Percentiles rank a stretch among this genome's conserved stretches.
phyloP scores from a whole-genome alignment of 2,888 invertebrate genomes.

The Nasonovia ribisnigri region DNA sequence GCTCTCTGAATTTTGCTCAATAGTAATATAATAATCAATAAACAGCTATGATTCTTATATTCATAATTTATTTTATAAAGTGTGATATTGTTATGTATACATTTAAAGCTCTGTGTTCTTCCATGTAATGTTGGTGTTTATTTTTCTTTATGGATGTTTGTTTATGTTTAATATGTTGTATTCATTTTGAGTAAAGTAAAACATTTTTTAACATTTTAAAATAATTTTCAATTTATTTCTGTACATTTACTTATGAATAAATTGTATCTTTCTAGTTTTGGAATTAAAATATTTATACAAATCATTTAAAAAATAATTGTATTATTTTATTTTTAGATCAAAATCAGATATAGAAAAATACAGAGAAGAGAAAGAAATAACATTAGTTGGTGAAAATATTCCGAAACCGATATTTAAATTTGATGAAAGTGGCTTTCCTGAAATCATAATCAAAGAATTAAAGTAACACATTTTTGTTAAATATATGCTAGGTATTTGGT shows the following conservation, averaged over 20 bases:
- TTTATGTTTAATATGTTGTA: not conserved
- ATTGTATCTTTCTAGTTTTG: too few relatives aligned
- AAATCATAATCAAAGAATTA: constrained; percentile 77
- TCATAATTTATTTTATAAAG: too few relatives aligned
- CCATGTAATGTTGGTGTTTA: not conserved
- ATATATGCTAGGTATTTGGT: constrained; percentile 1
- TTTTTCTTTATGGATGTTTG: not conserved
- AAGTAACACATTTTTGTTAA: constrained; percentile 54
- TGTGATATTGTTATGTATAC: too few relatives aligned
- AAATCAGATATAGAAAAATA: constrained; percentile 81
- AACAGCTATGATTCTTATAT: not conserved
- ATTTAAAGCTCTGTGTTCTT: not conserved
- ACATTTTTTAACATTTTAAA: not conserved
- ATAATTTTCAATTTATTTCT: not conserved
- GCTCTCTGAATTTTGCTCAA: not conserved
- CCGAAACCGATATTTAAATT: constrained; percentile 92
- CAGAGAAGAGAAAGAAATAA: constrained; percentile 85
- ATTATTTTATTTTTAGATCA: constrained; percentile 71
- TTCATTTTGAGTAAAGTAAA: not conserved
- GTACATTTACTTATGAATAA: not conserved
- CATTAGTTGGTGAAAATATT: constrained; percentile 85
- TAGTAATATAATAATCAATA: not conserved
- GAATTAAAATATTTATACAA: not conserved
- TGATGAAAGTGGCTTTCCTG: constrained; percentile 88
- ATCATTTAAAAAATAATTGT: not conserved